Conservation (phyloP, 2,888 invertebrate genomes). For the Drosophila recens region DNA sequence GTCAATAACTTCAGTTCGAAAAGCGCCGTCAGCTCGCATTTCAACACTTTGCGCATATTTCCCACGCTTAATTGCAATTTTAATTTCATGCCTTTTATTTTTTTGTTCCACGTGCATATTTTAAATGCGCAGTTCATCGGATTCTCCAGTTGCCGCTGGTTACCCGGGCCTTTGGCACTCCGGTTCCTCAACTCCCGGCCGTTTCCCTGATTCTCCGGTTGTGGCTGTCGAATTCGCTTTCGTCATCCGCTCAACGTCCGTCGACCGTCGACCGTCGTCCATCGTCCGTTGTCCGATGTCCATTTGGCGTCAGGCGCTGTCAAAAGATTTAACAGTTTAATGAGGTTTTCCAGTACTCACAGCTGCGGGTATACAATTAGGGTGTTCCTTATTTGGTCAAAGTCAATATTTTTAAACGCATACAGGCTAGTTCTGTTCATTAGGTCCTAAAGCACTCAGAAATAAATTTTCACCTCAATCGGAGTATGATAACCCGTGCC, state of each 20-base stretch:
- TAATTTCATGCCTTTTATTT: conserved; percentile 49
- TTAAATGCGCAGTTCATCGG: conserved; percentile 32
- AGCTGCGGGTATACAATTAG: too few species aligned
- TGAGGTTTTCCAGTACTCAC: conserved; percentile 73
- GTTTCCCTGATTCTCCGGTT: conserved; percentile 13
- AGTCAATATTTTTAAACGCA: too few species aligned
- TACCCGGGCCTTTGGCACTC: not conserved
- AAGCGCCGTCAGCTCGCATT: conserved; percentile 36
- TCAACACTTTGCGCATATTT: conserved; percentile 59
- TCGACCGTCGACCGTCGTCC: not conserved
- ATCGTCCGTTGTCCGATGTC: conserved; percentile 21
- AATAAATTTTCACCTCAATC: too few species aligned
- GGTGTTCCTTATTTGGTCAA: too few species aligned
- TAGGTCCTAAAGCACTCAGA: too few species aligned
- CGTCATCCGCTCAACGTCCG: conserved; percentile 22
- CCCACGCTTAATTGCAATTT: conserved; percentile 69
- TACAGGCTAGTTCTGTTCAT: too few species aligned
- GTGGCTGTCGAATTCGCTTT: conserved; percentile 26
- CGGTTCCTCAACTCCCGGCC: not conserved
- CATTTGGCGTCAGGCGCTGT: conserved; percentile 55
- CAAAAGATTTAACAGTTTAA: conserved; percentile 80
- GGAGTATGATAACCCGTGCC: too few species aligned
- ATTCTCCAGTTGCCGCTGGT: conserved; percentile 2
- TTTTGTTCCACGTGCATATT: conserved; percentile 39
- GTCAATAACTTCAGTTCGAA: conserved; percentile 65